Conservation (phyloP, 2,113 vertebrate genomes). For the Corapipo altera region DNA sequence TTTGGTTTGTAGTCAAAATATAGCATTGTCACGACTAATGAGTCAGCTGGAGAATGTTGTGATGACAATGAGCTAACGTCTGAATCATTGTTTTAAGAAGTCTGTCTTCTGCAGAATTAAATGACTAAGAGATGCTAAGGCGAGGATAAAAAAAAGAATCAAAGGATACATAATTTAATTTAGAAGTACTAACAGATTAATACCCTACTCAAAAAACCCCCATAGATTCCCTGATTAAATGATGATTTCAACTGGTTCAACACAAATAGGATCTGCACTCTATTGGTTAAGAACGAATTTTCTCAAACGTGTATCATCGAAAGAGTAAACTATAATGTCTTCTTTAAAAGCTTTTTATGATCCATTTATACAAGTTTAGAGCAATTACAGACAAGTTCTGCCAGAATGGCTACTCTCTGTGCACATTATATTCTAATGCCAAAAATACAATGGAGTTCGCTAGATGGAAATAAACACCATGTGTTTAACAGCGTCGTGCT, state of each 20-base stretch:
- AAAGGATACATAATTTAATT: not conserved
- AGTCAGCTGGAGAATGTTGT: not conserved
- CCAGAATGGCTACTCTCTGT: not conserved
- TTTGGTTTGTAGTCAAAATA: not conserved
- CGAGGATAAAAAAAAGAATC: not conserved
- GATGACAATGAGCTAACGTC: not conserved
- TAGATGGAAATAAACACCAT: not conserved
- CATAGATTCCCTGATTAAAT: not conserved
- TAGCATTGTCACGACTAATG: not conserved
- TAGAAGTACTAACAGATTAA: not conserved
- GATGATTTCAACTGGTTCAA: not conserved
- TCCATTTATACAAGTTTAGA: not conserved
- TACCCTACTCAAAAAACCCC: accelerated
- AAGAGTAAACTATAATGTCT: not conserved
- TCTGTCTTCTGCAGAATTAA: not conserved
- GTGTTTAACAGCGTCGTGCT: not conserved
- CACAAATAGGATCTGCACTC: not conserved
- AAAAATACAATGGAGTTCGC: not conserved
- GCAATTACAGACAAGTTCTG: not conserved
- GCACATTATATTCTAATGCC: not conserved
- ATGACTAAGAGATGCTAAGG: not conserved
- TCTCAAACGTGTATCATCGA: not conserved
- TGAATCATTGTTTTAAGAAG: not conserved
- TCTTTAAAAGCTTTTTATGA: not conserved
- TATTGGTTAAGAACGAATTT: not conserved